These are phyloP conservation scores for Bufotes viridis DNA, from an alignment of 2,797 vertebrate species.

Conservation along the genomic window DNA sequence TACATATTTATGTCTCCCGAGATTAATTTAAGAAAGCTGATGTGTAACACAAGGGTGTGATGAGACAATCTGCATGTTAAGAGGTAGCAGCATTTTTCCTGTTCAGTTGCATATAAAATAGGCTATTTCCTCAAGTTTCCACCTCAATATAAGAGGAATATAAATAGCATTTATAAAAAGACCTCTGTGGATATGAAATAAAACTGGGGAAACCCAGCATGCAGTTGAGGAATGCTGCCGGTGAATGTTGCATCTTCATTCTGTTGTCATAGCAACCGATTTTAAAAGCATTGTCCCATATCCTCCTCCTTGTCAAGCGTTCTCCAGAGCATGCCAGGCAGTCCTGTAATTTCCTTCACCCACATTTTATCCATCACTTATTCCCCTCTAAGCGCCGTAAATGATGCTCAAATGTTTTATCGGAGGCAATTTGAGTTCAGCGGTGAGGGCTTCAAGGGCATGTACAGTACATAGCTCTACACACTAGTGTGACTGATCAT, in stretches of 20 bases:
- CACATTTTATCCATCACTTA: conserved; percentile 42
- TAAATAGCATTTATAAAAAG: conserved; percentile 18
- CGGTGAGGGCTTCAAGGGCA: neutral
- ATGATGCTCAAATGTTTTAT: conserved; percentile 30
- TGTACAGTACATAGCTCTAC: neutral
- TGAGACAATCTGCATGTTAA: neutral
- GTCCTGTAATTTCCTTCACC: conserved; percentile 37
- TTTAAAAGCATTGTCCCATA: conserved; percentile 38
- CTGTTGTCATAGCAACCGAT: conserved; percentile 41
- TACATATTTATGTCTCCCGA: too few relatives aligned
- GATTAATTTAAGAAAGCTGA: neutral
- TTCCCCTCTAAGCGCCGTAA: conserved; percentile 11
- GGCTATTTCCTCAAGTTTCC: neutral
- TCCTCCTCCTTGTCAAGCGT: conserved; percentile 34
- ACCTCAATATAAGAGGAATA: neutral
- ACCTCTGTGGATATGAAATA: conserved; percentile 25
- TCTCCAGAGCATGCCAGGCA: conserved; percentile 26
- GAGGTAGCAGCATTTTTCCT: neutral
- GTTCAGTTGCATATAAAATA: neutral
- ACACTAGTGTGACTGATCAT: neutral
- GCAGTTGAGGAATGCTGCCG: conserved; percentile 34
- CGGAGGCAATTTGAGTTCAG: neutral
- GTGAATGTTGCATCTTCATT: conserved; percentile 45
- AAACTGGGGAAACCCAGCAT: conserved; percentile 14
- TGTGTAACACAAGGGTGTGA: neutral